phyloP scores from a whole-genome alignment of 2,888 invertebrate species.

The Acronicta aceris region DNA sequence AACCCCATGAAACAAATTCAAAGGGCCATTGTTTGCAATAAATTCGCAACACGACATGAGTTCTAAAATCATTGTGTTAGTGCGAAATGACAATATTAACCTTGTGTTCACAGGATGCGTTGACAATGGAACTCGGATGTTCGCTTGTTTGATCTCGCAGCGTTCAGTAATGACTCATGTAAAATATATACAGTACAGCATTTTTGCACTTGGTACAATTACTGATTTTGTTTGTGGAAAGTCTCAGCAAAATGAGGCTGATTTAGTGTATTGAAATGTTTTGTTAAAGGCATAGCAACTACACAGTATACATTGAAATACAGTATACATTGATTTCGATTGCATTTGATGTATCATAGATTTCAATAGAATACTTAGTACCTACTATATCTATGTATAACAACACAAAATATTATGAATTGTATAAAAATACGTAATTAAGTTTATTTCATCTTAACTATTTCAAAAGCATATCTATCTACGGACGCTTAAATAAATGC shows the following conservation, averaged over 20 bases:
- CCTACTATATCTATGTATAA: too few relatives aligned
- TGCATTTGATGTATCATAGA: too few relatives aligned
- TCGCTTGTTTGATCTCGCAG: conserved; percentile 49
- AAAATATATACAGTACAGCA: conserved; percentile 6
- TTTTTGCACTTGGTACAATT: conserved; percentile 11
- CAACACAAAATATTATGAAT: too few relatives aligned
- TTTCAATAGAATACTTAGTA: too few relatives aligned
- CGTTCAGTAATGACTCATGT: conserved; percentile 46
- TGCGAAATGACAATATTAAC: conserved; percentile 45
- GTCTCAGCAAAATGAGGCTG: background rate
- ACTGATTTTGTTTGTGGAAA: background rate
- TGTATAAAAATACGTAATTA: too few relatives aligned
- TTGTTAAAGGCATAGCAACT: background rate
- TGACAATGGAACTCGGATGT: conserved; percentile 55
- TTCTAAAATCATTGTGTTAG: conserved; percentile 45
- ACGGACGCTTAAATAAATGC: too few relatives aligned
- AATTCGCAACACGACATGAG: conserved; percentile 39
- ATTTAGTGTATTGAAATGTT: background rate
- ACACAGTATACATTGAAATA: background rate
- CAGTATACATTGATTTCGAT: too few relatives aligned
- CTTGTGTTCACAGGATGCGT: conserved; percentile 48
- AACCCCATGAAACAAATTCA: conserved; percentile 28
- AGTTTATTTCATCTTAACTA: too few relatives aligned
- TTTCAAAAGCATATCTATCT: too few relatives aligned
- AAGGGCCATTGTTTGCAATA: conserved; percentile 41